Evolutionary conservation across 2,888 invertebrate genomes (phyloP).

Genomic region (Epistrophe eligans): DNA sequence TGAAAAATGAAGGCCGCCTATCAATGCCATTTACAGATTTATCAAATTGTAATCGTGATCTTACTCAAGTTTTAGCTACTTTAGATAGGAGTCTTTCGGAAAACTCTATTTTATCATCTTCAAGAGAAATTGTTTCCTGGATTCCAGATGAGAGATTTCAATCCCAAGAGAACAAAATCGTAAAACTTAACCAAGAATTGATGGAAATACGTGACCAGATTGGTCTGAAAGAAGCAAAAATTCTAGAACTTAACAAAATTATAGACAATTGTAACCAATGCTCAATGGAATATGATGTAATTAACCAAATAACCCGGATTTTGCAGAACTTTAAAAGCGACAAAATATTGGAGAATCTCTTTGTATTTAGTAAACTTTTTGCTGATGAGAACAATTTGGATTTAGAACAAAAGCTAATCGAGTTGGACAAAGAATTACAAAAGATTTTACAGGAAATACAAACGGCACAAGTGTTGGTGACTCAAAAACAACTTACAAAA

Average conservation of each 20-base stretch:
- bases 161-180: conserved; percentile 57
- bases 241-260: conserved; percentile 74
- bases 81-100: conserved; percentile 46
- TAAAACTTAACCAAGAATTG: conserved; percentile 71
- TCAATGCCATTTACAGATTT: conserved; percentile 68
- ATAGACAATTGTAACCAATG: conserved; percentile 72
- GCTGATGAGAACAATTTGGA: conserved; percentile 51
- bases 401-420: conserved; percentile 25
- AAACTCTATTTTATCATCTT: neutral
- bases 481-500: conserved; percentile 48
- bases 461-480: neutral
- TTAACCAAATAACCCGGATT: conserved; percentile 35
- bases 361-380: conserved; percentile 55
- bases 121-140: neutral
- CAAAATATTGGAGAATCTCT: conserved; percentile 14
- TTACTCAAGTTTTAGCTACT: conserved; percentile 50
- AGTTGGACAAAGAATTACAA: conserved; percentile 55
- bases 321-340: conserved; percentile 31
- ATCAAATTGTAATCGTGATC: conserved; percentile 67
- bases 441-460: conserved; percentile 26
- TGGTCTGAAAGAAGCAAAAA: conserved; percentile 77
- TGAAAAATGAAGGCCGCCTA: conserved; percentile 61
- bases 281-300: conserved; percentile 55
- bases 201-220: conserved; percentile 72
- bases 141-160: neutral